phyloP scores from a whole-genome alignment of 2,113 vertebrate species.

The Saimiri boliviensis region DNA sequence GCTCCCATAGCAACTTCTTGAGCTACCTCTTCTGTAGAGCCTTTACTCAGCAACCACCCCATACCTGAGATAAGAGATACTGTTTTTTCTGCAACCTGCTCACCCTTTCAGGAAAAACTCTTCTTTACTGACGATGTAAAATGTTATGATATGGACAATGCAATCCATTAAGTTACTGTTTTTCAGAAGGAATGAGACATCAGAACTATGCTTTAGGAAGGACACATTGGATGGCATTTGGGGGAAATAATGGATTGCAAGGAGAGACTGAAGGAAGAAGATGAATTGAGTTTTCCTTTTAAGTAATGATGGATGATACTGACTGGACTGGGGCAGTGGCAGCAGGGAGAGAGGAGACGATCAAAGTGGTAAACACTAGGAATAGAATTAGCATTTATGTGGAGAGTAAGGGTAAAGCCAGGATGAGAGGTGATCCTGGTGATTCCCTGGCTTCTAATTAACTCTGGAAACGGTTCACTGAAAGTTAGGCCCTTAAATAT shows the following conservation, averaged over 20 bases:
- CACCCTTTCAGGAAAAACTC: neutral
- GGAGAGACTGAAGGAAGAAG: neutral
- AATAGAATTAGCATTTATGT: slow-evolving; percentile 3
- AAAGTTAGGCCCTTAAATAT: neutral
- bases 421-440: neutral
- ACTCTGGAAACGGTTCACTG: neutral
- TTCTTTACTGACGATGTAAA: neutral
- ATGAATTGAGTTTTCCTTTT: neutral
- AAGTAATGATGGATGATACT: neutral
- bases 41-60: neutral
- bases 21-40: neutral
- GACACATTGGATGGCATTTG: neutral
- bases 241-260: neutral
- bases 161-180: neutral
- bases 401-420: neutral
- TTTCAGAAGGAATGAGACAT: neutral
- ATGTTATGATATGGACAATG: neutral
- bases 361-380: neutral
- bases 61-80: neutral
- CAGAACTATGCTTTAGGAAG: neutral
- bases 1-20: neutral
- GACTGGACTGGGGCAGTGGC: neutral
- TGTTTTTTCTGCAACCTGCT: slow-evolving; percentile 15
- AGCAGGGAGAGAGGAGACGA: neutral
- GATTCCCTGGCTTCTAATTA: neutral